Conservation (phyloP, 2,888 invertebrate species). For the Tinea semifulvella region DNA sequence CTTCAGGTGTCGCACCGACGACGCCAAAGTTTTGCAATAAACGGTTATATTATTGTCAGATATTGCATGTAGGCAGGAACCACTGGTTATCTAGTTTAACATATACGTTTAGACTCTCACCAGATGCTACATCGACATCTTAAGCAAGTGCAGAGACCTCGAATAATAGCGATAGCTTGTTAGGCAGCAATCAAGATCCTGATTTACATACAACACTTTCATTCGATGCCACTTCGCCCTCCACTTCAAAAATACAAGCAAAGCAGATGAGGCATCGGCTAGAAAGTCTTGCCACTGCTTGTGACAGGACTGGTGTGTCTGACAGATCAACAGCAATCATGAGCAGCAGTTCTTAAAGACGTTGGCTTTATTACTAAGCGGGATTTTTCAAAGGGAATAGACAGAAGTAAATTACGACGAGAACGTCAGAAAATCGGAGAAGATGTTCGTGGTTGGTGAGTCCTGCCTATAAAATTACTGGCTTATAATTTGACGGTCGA, state of each 20-base stretch:
- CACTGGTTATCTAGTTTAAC: no score
- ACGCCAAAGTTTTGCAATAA: no score
- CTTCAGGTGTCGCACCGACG: no score
- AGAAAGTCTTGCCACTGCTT: constrained; percentile 16
- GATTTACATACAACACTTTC: constrained; percentile 10
- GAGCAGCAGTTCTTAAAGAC: constrained; percentile 16
- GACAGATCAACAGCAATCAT: constrained; percentile 19
- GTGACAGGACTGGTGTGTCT: constrained; percentile 17
- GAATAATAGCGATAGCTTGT: no score
- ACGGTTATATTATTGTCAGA: no score
- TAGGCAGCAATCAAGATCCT: constrained; percentile 11
- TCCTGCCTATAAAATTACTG: constrained; percentile 9
- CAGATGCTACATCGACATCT: no score
- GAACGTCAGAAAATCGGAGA: constrained; percentile 13
- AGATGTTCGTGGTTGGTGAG: constrained; percentile 14
- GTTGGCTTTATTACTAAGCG: constrained; percentile 15
- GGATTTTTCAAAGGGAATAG: constrained; percentile 15
- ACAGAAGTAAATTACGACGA: constrained; percentile 19
- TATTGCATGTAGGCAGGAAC: no score
- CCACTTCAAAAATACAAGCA: constrained; percentile 13
- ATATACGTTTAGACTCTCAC: no score
- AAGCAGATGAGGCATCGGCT: constrained; percentile 15
- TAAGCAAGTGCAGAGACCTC: no score
- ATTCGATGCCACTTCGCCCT: constrained; percentile 13
- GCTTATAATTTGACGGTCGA: constrained; percentile 20